Evolutionary conservation across 2,797 vertebrate genomes (phyloP).

Genomic region (Pempheris klunzingeri): DNA sequence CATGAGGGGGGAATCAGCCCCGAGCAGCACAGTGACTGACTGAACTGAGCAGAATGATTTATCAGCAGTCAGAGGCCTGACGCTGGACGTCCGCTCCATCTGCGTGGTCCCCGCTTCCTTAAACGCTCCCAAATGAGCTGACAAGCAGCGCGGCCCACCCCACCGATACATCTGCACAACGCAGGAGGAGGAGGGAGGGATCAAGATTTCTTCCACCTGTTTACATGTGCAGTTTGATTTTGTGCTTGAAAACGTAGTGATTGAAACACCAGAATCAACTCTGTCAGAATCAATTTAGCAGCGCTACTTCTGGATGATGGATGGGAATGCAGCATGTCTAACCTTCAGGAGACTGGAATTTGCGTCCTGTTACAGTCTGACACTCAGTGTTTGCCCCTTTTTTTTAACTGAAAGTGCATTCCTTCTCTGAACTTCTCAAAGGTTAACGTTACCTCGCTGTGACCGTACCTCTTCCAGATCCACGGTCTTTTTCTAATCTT

Average conservation of each 20-base stretch:
- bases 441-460: neutral
- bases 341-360: no score
- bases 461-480: no score
- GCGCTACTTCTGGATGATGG: no score
- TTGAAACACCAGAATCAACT: neutral
- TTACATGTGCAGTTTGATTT: conserved; percentile 11
- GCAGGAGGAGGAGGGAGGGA: neutral
- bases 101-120: conserved; percentile 39
- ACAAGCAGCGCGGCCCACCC: conserved; percentile 16
- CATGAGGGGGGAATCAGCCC: conserved; percentile 12
- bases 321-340: no score
- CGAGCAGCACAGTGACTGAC: conserved; percentile 9
- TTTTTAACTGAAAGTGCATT: no score
- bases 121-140: conserved; percentile 61
- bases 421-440: neutral
- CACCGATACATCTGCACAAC: conserved; percentile 37
- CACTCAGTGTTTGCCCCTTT: no score
- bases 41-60: conserved; percentile 47
- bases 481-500: neutral
- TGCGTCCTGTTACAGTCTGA: no score
- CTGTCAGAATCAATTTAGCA: no score
- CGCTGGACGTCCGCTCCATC: conserved; percentile 54
- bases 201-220: neutral
- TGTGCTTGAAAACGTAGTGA: neutral
- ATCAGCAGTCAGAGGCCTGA: conserved; percentile 43